phyloP scores from a whole-genome alignment of 2,113 vertebrate genomes.

The Zosterops pallidus region DNA sequence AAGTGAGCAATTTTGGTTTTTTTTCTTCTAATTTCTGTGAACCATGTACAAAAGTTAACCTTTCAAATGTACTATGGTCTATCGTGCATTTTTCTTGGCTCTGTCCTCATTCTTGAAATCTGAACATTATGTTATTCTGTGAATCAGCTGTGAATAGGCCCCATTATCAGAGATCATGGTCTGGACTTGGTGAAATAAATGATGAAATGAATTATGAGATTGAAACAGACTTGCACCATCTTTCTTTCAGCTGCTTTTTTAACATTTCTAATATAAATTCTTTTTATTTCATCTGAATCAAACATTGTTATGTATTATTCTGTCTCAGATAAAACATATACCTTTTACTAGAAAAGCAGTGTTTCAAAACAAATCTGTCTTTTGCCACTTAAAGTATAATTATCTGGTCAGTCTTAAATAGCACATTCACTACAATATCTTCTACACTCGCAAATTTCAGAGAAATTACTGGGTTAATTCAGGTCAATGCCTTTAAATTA shows the following conservation, averaged over 20 bases:
- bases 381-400: background rate
- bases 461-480: conserved; percentile 13
- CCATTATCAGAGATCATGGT: background rate
- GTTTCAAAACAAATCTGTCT: background rate
- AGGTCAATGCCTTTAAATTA: conserved; percentile 10
- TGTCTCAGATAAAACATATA: background rate
- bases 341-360: background rate
- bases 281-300: background rate
- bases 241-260: background rate
- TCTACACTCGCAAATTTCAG: background rate
- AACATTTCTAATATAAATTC: background rate
- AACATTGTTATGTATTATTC: background rate
- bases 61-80: background rate
- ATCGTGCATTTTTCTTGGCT: background rate
- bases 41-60: background rate
- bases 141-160: background rate
- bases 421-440: background rate
- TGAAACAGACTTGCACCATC: background rate
- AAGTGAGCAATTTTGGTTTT: background rate
- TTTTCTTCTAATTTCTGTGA: background rate
- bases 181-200: background rate
- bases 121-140: background rate
- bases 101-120: background rate
- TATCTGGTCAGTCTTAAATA: background rate
- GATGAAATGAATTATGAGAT: background rate